Conservation (phyloP, 92 coral and sea anemone genomes). For the Palythoa heliodiscus region DNA sequence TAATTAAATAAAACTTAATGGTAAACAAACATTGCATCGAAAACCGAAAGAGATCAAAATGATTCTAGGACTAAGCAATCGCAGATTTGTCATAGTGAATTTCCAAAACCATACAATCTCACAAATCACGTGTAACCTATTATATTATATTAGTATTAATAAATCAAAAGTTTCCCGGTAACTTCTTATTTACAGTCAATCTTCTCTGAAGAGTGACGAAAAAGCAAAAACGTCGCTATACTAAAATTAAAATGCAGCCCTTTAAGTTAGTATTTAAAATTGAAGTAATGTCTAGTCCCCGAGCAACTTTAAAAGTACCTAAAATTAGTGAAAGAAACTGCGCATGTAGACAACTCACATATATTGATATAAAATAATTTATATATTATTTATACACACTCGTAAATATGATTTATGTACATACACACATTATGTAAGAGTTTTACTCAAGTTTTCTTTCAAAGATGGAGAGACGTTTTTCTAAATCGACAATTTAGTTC, state of each 20-base stretch:
- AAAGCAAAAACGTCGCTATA: too few relatives aligned
- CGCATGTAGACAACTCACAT: too few relatives aligned
- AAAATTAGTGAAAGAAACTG: neutral
- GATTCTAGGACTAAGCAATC: neutral
- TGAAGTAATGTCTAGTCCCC: too few relatives aligned
- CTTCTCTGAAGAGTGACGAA: neutral
- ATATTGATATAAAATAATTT: neutral
- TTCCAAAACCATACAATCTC: neutral
- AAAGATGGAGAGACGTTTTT: neutral
- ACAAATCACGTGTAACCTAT: neutral
- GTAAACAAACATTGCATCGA: constrained; percentile 12
- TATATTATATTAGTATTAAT: neutral
- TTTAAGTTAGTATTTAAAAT: too few relatives aligned
- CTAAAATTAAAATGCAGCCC: too few relatives aligned
- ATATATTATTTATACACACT: neutral
- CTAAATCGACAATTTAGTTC: neutral
- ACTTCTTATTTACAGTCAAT: neutral
- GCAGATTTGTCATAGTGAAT: neutral
- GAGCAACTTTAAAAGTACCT: too few relatives aligned
- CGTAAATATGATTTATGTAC: neutral
- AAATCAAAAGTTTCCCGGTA: neutral
- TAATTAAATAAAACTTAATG: neutral
- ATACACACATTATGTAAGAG: neutral
- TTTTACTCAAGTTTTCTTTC: too few relatives aligned
- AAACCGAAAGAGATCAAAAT: constrained; percentile 3